phyloP scores from a whole-genome alignment of 2,113 vertebrate genomes.

The Progne subis region DNA sequence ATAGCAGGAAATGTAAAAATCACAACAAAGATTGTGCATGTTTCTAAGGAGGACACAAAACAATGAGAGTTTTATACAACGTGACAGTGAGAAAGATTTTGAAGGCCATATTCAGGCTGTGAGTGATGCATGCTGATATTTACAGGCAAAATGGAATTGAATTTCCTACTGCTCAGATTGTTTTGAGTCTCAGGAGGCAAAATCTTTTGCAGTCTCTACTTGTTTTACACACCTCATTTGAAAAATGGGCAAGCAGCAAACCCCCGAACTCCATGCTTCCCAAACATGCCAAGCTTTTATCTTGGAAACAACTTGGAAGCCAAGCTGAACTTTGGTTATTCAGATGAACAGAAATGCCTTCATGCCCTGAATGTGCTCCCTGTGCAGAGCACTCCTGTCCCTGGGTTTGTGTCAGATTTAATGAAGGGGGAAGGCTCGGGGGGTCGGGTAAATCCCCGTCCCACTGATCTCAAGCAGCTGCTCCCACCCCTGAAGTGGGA shows the following conservation, averaged over 20 bases:
- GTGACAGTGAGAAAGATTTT: background rate
- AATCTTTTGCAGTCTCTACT: background rate
- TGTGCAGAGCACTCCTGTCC: no score
- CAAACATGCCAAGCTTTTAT: background rate
- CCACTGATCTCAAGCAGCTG: no score
- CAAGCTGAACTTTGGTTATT: background rate
- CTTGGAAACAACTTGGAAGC: background rate
- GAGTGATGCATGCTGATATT: background rate
- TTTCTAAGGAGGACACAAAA: background rate
- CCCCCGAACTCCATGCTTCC: background rate
- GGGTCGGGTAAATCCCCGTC: no score
- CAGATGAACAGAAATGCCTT: background rate
- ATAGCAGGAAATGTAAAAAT: background rate
- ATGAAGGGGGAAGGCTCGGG: no score
- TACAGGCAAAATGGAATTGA: background rate
- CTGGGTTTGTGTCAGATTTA: no score
- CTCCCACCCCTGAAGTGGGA: no score
- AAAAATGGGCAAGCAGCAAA: background rate
- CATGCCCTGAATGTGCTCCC: no score
- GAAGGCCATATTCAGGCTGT: background rate
- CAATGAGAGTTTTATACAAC: background rate
- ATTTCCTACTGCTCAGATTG: background rate
- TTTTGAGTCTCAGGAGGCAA: background rate
- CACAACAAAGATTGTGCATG: background rate
- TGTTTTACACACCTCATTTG: background rate